Evolutionary conservation across 2,113 vertebrate genomes (phyloP), one percentile per base, ranked within the genome.

Genomic region (Toxotes jaculatrix): DNA sequence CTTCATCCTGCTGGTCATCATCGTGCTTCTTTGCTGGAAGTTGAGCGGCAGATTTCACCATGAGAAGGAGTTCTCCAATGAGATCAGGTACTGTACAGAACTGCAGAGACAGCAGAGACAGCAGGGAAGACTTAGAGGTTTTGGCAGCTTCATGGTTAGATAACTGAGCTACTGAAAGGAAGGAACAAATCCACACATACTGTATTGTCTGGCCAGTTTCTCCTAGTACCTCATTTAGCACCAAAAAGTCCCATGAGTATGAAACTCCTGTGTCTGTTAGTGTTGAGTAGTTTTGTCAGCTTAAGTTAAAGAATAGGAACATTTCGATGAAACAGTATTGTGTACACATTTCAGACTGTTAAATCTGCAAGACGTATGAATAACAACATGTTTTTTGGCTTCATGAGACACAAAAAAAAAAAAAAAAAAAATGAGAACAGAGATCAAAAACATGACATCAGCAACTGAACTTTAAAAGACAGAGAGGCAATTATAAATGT

Each of bases 51-150:
- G 91, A 53, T 7, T 4, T 9, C 45, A n/a, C 16, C 86, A 85
- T n/a, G 87, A 94, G 43, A 93, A 95, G 76, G 96, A 96, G 84
- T 71, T 95, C 83, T 93, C 95, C 85, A 96, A 95, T 32, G 96
- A 97, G 32, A 96, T 97, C 93, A 94, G 94, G 95, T 96, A 60
- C 16, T 1, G 45, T 19, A 2, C 11, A 7, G 40, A 36, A 3
- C 43, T 19, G 21, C 55, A 36, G 42, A n/a, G 43, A 12, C 40
- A 10, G 5, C 23, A 53, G 40, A 74, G 21, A 63, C 45, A 77
- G 16, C 5, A 40, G 51, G 16, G 34, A 34, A 63, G 14, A 66
- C n/a, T 40, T n/a, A 63, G 38, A 59, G 47, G 23, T 55, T 55
- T 36, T 67, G 59, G 57, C 31, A 77, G 60, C 55, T 67, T 55